phyloP scores from a whole-genome alignment of 2,113 vertebrate species.

The Plotosus lineatus region DNA sequence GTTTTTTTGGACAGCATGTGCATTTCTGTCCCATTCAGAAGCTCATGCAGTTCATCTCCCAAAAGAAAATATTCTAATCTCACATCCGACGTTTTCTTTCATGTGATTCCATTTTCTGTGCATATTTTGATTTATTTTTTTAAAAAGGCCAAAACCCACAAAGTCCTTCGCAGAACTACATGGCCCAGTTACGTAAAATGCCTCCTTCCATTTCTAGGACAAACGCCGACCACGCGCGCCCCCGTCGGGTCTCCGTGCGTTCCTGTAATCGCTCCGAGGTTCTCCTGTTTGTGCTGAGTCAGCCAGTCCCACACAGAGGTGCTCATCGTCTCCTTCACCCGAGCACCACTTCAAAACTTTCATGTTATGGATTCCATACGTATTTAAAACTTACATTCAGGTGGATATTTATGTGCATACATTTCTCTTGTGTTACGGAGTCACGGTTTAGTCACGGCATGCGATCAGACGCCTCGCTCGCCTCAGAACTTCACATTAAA shows the following conservation, averaged over 20 bases:
- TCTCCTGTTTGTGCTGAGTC: constrained; percentile 50
- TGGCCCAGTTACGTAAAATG: constrained; percentile 47
- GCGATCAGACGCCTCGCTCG: not conserved
- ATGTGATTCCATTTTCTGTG: not conserved
- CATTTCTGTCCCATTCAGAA: not conserved
- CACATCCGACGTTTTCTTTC: not conserved
- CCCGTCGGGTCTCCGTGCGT: constrained; percentile 38
- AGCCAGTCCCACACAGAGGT: constrained; percentile 48
- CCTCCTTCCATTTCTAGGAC: constrained; percentile 44
- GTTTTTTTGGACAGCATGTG: not conserved
- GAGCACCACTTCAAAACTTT: constrained; percentile 44
- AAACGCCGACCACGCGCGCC: constrained; percentile 40
- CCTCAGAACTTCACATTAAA: not conserved
- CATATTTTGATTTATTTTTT: too few relatives aligned
- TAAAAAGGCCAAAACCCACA: constrained; percentile 24
- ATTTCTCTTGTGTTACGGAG: not conserved
- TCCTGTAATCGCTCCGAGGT: constrained; percentile 45
- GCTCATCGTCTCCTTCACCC: constrained; percentile 43
- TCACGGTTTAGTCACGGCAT: not conserved
- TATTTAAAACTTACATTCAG: constrained; percentile 21
- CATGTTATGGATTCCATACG: constrained; percentile 26
- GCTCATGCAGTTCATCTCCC: too few relatives aligned
- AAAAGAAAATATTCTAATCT: not conserved
- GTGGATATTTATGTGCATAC: constrained; percentile 21
- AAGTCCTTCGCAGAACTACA: constrained; percentile 29